A percentile compares a stretch with the other conserved stretches of the same genome.
These are phyloP conservation scores for Hirtodrosophila histrioides DNA, from an alignment of 2,888 invertebrate genomes.

Conservation along the genomic window DNA sequence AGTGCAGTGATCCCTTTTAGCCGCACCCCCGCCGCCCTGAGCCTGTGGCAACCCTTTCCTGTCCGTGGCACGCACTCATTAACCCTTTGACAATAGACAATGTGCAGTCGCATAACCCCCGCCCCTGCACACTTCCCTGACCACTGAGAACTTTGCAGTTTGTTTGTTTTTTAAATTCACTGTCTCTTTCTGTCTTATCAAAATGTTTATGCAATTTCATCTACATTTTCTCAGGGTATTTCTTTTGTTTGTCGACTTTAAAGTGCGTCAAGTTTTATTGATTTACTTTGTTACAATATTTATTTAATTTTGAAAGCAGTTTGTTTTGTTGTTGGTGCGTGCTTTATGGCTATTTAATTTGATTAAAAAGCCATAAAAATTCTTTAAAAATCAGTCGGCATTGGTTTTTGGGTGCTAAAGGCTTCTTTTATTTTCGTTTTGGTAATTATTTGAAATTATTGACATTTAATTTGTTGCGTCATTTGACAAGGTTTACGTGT, in stretches of 20 bases:
- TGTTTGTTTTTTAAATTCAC: constrained; percentile 4
- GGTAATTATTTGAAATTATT: constrained; percentile 69
- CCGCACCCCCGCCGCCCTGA: not conserved
- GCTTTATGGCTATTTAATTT: constrained; percentile 71
- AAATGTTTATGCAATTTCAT: constrained; percentile 16
- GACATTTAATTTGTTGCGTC: constrained; percentile 71
- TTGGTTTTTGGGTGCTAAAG: constrained; percentile 40
- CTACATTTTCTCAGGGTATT: constrained; percentile 4
- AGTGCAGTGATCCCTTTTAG: constrained; percentile 48
- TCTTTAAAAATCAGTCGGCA: constrained; percentile 45
- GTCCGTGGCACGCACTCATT: constrained; percentile 54
- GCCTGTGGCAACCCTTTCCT: constrained; percentile 20
- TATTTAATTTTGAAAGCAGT: constrained; percentile 14
- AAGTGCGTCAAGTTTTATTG: constrained; percentile 53
- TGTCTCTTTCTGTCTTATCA: constrained; percentile 19
- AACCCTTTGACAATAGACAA: constrained; percentile 46
- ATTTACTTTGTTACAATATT: constrained; percentile 38
- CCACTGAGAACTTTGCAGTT: constrained; percentile 28
- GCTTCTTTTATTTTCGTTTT: constrained; percentile 17
- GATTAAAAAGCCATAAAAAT: constrained; percentile 73
- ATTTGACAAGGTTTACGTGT: constrained; percentile 39
- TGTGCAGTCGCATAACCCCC: constrained; percentile 13
- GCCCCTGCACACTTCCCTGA: not conserved
- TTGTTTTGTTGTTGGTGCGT: not conserved
- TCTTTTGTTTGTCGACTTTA: constrained; percentile 27